A percentile compares a stretch with the other conserved stretches of the same genome.
Conservation (phyloP, 2,888 invertebrate genomes). For the Clusia tigrina region DNA sequence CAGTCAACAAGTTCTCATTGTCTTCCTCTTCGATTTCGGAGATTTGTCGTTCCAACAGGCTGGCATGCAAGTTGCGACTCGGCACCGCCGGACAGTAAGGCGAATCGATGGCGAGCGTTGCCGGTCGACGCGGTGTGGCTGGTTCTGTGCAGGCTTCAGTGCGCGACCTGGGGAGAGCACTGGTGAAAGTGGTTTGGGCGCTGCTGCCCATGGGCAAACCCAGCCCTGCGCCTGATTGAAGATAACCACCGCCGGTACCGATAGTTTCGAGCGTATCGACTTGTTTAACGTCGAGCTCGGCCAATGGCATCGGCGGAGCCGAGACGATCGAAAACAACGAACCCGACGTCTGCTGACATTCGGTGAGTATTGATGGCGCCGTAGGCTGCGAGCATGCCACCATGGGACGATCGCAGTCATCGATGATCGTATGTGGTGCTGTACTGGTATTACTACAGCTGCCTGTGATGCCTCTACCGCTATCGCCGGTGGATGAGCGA, state of each 20-base stretch:
- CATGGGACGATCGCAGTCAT: slow-evolving; percentile 34
- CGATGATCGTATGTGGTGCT: slow-evolving; percentile 32
- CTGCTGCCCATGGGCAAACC: slow-evolving; percentile 37
- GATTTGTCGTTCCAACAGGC: slow-evolving; percentile 65
- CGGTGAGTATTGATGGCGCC: slow-evolving; percentile 48
- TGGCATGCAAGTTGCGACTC: slow-evolving; percentile 61
- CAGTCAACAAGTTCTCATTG: slow-evolving; percentile 76
- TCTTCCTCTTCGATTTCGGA: slow-evolving; percentile 71
- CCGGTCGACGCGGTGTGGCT: slow-evolving; percentile 60
- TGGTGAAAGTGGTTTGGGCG: slow-evolving; percentile 37
- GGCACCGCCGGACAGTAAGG: slow-evolving; percentile 50
- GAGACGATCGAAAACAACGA: slow-evolving; percentile 75
- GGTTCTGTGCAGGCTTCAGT: slow-evolving; percentile 31
- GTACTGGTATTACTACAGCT: slow-evolving; percentile 38
- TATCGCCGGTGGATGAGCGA: slow-evolving; percentile 51
- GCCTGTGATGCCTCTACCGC: slow-evolving; percentile 29
- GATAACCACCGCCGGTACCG: slow-evolving; percentile 27
- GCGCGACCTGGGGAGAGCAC: slow-evolving; percentile 31
- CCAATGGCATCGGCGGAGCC: slow-evolving; percentile 68
- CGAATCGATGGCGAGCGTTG: slow-evolving; percentile 65
- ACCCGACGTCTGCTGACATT: slow-evolving; percentile 63
- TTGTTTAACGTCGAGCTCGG: slow-evolving; percentile 64
- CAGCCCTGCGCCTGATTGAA: not conserved
- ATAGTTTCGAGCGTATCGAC: slow-evolving; percentile 48
- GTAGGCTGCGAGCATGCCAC: slow-evolving; percentile 51